Percentiles rank a stretch among this genome's conserved stretches.
phyloP scores from a whole-genome alignment of 2,888 invertebrate species.

The Homarus gammarus region DNA sequence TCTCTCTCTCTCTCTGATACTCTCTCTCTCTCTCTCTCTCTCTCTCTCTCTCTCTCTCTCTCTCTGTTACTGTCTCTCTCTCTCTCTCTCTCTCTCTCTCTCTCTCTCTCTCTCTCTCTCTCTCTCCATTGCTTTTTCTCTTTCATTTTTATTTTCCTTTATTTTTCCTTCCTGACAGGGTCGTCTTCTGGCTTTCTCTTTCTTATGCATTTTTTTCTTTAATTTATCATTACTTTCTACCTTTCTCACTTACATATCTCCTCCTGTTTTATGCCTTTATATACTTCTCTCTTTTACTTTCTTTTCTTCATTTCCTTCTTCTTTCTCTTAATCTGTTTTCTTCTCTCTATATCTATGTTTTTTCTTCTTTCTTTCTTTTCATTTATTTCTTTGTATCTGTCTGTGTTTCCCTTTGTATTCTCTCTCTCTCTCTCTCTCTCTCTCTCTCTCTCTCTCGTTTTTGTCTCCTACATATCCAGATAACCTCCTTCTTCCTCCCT shows the following conservation, averaged over 20 bases:
- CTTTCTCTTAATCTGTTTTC: not conserved
- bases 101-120: not conserved
- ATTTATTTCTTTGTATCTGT: not conserved
- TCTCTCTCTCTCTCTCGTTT: not conserved
- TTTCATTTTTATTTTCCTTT: too few species aligned
- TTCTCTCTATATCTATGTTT: not conserved
- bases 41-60: not conserved
- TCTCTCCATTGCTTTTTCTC: not conserved
- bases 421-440: not conserved
- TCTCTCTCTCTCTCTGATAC: slow-evolving; percentile 9
- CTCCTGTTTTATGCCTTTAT: not conserved
- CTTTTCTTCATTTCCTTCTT: not conserved
- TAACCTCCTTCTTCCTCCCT: not conserved
- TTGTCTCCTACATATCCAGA: not conserved
- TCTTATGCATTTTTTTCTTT: too few species aligned
- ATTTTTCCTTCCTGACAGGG: too few species aligned
- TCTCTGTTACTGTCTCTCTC: not conserved
- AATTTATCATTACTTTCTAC: too few species aligned
- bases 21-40: not conserved
- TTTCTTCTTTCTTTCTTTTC: not conserved
- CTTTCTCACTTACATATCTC: not conserved
- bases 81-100: not conserved
- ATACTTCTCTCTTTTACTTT: not conserved
- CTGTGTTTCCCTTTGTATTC: not conserved
- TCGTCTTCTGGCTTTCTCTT: too few species aligned